A percentile compares a stretch with the other conserved stretches of the same genome.
These are phyloP conservation scores for Sus cebifrons DNA, from an alignment of 2,797 vertebrate genomes.

Conservation along the genomic window DNA sequence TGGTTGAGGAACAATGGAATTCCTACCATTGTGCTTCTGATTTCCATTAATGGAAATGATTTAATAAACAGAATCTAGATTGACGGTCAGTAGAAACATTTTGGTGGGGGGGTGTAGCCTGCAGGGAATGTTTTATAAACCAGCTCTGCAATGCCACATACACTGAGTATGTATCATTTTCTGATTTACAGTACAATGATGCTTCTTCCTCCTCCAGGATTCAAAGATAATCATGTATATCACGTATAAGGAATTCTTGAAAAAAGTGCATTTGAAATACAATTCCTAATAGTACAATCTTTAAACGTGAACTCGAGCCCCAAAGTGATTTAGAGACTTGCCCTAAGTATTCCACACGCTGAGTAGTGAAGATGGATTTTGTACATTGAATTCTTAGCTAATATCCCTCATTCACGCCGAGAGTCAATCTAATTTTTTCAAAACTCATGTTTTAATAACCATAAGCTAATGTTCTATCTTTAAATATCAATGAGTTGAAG, in stretches of 20 bases:
- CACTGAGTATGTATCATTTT: conserved; percentile 57
- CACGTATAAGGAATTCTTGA: conserved; percentile 38
- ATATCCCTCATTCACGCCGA: conserved; percentile 23
- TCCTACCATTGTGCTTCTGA: neutral
- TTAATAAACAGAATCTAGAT: conserved; percentile 32
- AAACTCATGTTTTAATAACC: conserved; percentile 70
- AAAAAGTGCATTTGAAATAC: conserved; percentile 64
- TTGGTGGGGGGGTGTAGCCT: neutral
- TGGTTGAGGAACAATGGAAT: neutral
- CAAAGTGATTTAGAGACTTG: conserved; percentile 77
- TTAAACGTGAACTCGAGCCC: conserved; percentile 68
- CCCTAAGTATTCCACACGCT: conserved; percentile 22
- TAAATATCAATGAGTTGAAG: conserved; percentile 58
- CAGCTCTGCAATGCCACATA: neutral
- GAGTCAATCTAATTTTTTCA: conserved; percentile 51
- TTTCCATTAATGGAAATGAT: conserved; percentile 19
- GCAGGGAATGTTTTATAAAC: conserved; percentile 46
- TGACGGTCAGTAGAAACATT: neutral
- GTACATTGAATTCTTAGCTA: conserved; percentile 39
- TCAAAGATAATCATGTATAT: conserved; percentile 66
- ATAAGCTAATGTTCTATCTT: conserved; percentile 33
- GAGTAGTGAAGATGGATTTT: conserved; percentile 68
- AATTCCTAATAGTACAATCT: conserved; percentile 60
- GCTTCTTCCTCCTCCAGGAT: conserved; percentile 46
- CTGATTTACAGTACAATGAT: neutral